These are phyloP conservation scores for Temnothorax ravouxi DNA, from an alignment of 2,888 invertebrate genomes.

Conservation along the genomic window DNA sequence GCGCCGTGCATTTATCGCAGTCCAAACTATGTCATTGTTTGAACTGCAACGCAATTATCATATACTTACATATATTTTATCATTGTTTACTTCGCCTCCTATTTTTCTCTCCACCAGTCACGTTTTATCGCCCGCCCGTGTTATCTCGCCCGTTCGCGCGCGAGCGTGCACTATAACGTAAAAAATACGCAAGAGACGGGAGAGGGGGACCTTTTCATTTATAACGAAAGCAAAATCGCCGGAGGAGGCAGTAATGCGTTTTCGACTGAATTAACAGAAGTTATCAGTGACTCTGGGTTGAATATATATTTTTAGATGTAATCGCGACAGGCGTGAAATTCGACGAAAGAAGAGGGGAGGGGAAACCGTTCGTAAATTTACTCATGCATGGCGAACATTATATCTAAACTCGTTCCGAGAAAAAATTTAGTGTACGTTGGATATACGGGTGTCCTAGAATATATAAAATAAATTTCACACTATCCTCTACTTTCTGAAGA, in stretches of 20 bases:
- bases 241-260: slow-evolving; percentile 18
- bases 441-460: background rate
- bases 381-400: slow-evolving; percentile 20
- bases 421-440: background rate
- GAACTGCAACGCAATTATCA: slow-evolving; percentile 70
- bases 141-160: slow-evolving; percentile 45
- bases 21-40: slow-evolving; percentile 66
- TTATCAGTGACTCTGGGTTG: background rate
- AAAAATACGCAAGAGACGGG: slow-evolving; percentile 37
- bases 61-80: slow-evolving; percentile 63
- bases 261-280: slow-evolving; percentile 33
- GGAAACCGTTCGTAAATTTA: slow-evolving; percentile 37
- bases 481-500: slow-evolving; percentile 31
- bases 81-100: slow-evolving; percentile 44
- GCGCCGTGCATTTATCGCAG: slow-evolving; percentile 49
- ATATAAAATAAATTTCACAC: slow-evolving; percentile 32
- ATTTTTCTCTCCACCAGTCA: slow-evolving; percentile 42
- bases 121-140: slow-evolving; percentile 55
- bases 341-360: background rate
- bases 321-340: slow-evolving; percentile 19
- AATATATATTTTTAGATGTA: slow-evolving; percentile 35
- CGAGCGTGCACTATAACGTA: slow-evolving; percentile 34
- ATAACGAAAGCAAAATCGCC: slow-evolving; percentile 26
- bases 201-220: slow-evolving; percentile 35
- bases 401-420: slow-evolving; percentile 27